These are phyloP conservation scores for Lomographa bimaculata DNA, from an alignment of 2,888 invertebrate species.

Conservation along the genomic window DNA sequence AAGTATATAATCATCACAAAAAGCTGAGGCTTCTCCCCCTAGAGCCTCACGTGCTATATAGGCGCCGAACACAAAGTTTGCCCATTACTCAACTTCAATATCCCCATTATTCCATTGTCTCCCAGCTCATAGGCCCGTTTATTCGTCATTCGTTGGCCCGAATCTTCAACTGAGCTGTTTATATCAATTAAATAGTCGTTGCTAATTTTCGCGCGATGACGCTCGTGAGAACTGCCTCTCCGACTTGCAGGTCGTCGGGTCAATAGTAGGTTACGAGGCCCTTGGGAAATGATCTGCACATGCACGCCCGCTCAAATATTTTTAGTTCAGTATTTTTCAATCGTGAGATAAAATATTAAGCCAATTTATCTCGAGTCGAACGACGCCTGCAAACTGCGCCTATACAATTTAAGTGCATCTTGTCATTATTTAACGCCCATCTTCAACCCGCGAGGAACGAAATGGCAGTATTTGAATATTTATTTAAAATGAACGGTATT, in stretches of 20 bases:
- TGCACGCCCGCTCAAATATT: slow-evolving; percentile 14
- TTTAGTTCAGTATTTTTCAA: slow-evolving; percentile 5
- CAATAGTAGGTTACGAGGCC: slow-evolving; percentile 39
- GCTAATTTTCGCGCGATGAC: slow-evolving; percentile 62
- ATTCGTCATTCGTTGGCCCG: slow-evolving; percentile 31
- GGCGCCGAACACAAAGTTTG: slow-evolving; percentile 23
- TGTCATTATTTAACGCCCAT: slow-evolving; percentile 22
- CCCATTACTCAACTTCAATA: slow-evolving; percentile 27
- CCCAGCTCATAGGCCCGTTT: slow-evolving; percentile 23
- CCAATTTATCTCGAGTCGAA: slow-evolving; percentile 14
- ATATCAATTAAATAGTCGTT: slow-evolving; percentile 74
- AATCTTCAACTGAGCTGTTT: slow-evolving; percentile 48
- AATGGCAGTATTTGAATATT: slow-evolving; percentile 2
- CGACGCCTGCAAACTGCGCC: slow-evolving; percentile 15
- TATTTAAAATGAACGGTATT: neutral
- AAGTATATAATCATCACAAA: slow-evolving; percentile 4
- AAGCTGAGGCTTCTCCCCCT: slow-evolving; percentile 12
- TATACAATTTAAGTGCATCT: slow-evolving; percentile 20
- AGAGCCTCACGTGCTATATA: slow-evolving; percentile 22
- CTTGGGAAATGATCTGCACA: slow-evolving; percentile 30
- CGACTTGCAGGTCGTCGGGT: slow-evolving; percentile 44
- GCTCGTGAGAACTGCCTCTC: slow-evolving; percentile 62
- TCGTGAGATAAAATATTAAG: slow-evolving; percentile 11
- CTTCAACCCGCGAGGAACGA: slow-evolving; percentile 6
- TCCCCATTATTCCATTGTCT: slow-evolving; percentile 30